A percentile compares a stretch with the other conserved stretches of the same genome.
Conservation (phyloP, 2,113 vertebrate species). For the Labeo catla region DNA sequence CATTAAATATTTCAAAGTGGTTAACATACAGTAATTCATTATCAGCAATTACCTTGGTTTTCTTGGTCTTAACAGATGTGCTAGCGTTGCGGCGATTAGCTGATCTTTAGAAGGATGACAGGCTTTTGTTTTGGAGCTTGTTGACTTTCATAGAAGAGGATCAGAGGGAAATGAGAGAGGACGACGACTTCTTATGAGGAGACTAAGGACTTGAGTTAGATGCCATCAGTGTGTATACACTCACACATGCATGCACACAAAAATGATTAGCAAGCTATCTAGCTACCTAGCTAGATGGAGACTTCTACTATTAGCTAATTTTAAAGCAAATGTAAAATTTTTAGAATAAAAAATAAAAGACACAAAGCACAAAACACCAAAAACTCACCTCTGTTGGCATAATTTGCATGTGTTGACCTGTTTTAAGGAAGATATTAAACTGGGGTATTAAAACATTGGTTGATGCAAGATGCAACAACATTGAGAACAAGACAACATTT, state of each 20-base stretch:
- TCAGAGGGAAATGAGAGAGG: neutral
- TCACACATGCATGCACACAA: slow-evolving; percentile 11
- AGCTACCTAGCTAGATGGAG: neutral
- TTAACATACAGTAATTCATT: slow-evolving; percentile 61
- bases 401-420: neutral
- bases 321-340: neutral
- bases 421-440: too few relatives aligned
- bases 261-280: neutral
- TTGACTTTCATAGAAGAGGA: slow-evolving; percentile 34
- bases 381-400: neutral
- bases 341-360: neutral
- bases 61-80: slow-evolving; percentile 53
- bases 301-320: neutral
- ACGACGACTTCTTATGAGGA: slow-evolving; percentile 34
- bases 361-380: neutral
- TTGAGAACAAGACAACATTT: neutral
- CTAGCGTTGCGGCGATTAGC: slow-evolving; percentile 34
- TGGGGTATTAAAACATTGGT: neutral
- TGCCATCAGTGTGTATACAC: neutral
- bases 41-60: slow-evolving; percentile 70
- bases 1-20: slow-evolving; percentile 57
- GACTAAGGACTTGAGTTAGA: neutral
- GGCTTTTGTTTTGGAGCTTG: slow-evolving; percentile 62
- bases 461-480: neutral
- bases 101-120: slow-evolving; percentile 29